Percentiles rank a stretch among this genome's conserved stretches.
Conservation (phyloP, 1,140 invertebrate species). For the Drosophila nannoptera region DNA sequence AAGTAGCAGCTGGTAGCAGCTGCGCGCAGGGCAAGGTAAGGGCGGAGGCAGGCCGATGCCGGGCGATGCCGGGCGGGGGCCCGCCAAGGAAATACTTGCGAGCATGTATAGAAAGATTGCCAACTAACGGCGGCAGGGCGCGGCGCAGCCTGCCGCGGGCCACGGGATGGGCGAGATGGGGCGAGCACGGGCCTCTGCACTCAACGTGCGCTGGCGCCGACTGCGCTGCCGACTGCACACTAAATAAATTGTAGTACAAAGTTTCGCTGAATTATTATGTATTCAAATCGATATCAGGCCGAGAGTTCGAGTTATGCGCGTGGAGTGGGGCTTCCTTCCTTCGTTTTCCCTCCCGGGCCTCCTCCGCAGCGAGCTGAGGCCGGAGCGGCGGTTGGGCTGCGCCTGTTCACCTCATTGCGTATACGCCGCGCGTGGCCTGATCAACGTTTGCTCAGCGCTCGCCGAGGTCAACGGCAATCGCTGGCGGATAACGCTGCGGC, state of each 20-base stretch:
- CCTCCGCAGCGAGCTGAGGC: not conserved
- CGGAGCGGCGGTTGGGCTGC: not conserved
- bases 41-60: not conserved
- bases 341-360: too few relatives aligned
- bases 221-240: constrained; percentile 28
- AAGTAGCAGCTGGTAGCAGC: constrained; percentile 20
- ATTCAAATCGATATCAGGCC: constrained; percentile 69
- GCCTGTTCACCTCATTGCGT: constrained; percentile 5
- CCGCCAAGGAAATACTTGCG: constrained; percentile 63
- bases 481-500: constrained; percentile 18
- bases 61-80: constrained; percentile 26
- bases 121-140: constrained; percentile 38
- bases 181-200: constrained; percentile 24
- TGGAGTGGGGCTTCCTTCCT: too few relatives aligned
- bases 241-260: constrained; percentile 73
- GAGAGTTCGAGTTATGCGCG: constrained; percentile 31
- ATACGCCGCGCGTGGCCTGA: constrained; percentile 9
- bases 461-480: not conserved
- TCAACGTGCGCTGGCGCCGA: constrained; percentile 13
- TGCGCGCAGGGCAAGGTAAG: constrained; percentile 9
- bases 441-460: constrained; percentile 5
- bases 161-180: constrained; percentile 1
- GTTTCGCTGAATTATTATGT: constrained; percentile 73
- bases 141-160: not conserved
- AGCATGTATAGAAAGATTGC: constrained; percentile 64